These are phyloP conservation scores for Perognathus longimembris DNA, from an alignment of 2,113 vertebrate genomes.

Conservation along the genomic window DNA sequence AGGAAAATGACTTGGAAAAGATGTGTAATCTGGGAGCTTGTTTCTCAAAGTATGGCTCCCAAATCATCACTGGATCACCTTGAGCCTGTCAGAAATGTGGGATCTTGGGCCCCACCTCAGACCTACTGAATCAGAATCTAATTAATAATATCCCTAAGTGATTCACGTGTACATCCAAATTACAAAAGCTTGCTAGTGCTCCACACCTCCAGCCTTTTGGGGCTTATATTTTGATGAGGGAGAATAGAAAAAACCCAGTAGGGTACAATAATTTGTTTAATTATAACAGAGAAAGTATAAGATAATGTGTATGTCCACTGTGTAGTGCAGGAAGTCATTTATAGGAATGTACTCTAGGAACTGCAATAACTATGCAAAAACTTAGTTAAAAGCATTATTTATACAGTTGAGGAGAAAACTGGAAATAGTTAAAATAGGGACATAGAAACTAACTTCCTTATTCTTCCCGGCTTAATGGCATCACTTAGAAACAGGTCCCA, in stretches of 20 bases:
- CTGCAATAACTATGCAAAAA: not conserved
- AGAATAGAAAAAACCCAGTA: not conserved
- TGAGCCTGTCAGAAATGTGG: not conserved
- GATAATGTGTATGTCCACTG: not conserved
- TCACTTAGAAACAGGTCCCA: not conserved
- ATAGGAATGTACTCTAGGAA: conserved; percentile 37
- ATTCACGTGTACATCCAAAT: not conserved
- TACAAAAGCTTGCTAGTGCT: not conserved
- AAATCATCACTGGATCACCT: not conserved
- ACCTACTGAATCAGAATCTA: conserved; percentile 21
- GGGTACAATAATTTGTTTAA: not conserved
- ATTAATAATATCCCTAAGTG: not conserved
- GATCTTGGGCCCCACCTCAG: not conserved
- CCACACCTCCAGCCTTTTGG: too few species aligned
- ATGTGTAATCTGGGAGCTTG: conserved; percentile 1
- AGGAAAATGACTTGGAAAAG: not conserved
- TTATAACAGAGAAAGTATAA: conserved; percentile 37
- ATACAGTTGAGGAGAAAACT: not conserved
- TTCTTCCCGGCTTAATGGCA: conserved; percentile 36
- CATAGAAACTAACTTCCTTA: conserved; percentile 27
- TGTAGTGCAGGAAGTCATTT: conserved; percentile 37
- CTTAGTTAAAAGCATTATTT: not conserved
- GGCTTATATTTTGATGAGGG: conserved; percentile 22
- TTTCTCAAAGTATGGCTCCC: not conserved
- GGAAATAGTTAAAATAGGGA: conserved; percentile 30